Evolutionary conservation across 2,888 invertebrate genomes (phyloP), one percentile per base, ranked within the genome.

Genomic region (Machimus rusticus): DNA sequence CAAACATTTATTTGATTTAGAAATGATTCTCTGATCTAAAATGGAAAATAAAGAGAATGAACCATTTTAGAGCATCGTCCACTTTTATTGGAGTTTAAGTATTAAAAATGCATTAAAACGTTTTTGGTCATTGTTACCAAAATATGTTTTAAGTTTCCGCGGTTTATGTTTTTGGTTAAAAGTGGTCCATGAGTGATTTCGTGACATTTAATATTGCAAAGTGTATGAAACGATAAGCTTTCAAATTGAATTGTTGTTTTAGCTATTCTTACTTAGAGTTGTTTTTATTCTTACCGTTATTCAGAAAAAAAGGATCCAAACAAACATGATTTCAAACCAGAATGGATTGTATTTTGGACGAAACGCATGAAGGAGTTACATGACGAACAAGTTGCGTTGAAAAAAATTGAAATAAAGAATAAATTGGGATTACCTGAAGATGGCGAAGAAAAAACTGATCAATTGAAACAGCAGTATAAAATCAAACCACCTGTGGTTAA

Each of bases 341-440:
- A 98, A 90, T 98, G 98, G 98, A 97, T 97, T 86, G 93, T 94
- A 84, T 97, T 95, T 91, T 98, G 98, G 98, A 96, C 96, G 90
- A 94, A 94, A 88, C 94, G 96, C 14, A 96, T 97, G 95, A 95
- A 95, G 87, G 96, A 97, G 89, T 92, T 98, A 8, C 96, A 97
- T 90, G 94, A 95, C 39, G 94, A 95, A 16, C 95, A 97, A 90
- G 91, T 97, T 5, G 94, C 95, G 87, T 93, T 93, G 19, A 94
- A 95, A 87, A 95, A 96, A 89, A 94, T 94, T 86, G 96, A 96
- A 89, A 94, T 97, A 9, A 95, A 95, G 90, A 94, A 95, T 86
- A 93, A 95, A 92, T 91, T 94, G 90, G 94, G 94, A 90, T 90
- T 94, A 90, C 91, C 93, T 1, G 93, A 93, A n/a, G 93, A 93